A percentile compares a stretch with the other conserved stretches of the same genome.
phyloP scores from a whole-genome alignment of 2,797 vertebrate genomes.

The Pampus argenteus region DNA sequence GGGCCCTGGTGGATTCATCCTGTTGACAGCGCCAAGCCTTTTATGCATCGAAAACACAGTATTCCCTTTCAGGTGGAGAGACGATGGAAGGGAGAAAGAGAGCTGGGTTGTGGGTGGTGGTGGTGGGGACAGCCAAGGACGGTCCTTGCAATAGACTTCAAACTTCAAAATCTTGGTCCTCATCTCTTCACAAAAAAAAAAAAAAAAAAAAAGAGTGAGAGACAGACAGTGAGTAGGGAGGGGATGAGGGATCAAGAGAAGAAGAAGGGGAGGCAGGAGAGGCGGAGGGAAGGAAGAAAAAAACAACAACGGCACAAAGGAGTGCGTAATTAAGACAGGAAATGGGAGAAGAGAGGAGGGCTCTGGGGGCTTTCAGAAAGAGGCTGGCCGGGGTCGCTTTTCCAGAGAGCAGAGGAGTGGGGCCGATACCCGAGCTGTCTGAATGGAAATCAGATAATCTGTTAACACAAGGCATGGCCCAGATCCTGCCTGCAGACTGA shows the following conservation, averaged over 20 bases:
- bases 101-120: constrained; percentile 46
- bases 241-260: constrained; percentile 64
- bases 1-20: constrained; percentile 77
- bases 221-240: constrained; percentile 68
- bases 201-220: constrained; percentile 51
- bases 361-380: constrained; percentile 81
- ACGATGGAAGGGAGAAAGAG: constrained; percentile 70
- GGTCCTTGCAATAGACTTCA: constrained; percentile 54
- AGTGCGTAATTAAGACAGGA: constrained; percentile 83
- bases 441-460: constrained; percentile 85
- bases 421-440: constrained; percentile 81
- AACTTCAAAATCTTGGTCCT: constrained; percentile 73
- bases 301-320: constrained; percentile 74
- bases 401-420: constrained; percentile 74
- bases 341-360: constrained; percentile 80
- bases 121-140: constrained; percentile 37
- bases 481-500: constrained; percentile 82
- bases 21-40: constrained; percentile 81
- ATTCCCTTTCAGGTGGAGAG: constrained; percentile 81
- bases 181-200: constrained; percentile 59
- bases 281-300: constrained; percentile 32
- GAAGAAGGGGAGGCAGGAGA: constrained; percentile 50
- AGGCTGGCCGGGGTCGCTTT: constrained; percentile 78
- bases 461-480: constrained; percentile 84
- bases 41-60: constrained; percentile 81